Conservation (phyloP, 2,888 invertebrate genomes). For the Dyspetes luteomarginatus region DNA sequence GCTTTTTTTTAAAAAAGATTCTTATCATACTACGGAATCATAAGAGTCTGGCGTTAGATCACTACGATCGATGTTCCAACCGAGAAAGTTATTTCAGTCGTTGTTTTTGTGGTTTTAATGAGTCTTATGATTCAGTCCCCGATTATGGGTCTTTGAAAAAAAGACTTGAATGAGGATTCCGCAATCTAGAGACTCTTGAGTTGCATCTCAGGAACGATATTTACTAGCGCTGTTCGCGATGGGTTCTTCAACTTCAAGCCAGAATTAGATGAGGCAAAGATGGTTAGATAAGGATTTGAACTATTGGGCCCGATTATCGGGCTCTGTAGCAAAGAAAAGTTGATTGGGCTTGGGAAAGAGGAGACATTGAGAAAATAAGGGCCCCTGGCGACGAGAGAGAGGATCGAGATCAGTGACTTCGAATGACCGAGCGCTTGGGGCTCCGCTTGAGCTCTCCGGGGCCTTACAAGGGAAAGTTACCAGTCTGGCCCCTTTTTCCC, state of each 20-base stretch:
- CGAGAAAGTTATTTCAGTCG: not conserved
- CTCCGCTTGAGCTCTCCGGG: constrained; percentile 54
- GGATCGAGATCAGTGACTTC: constrained; percentile 66
- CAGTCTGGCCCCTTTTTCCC: constrained; percentile 66
- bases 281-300: not conserved
- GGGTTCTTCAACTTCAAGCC: not conserved
- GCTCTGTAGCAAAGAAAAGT: not conserved
- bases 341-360: not conserved
- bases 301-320: constrained; percentile 13
- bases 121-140: constrained; percentile 14
- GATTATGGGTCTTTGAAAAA: not conserved
- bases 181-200: not conserved
- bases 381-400: constrained; percentile 36
- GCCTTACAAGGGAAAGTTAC: constrained; percentile 67
- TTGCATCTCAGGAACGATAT: not conserved
- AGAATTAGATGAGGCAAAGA: not conserved
- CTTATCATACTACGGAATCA: constrained; percentile 18
- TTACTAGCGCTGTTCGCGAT: no score
- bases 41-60: constrained; percentile 14
- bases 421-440: constrained; percentile 62
- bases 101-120: not conserved
- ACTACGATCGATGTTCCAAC: constrained; percentile 7
- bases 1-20: not conserved
- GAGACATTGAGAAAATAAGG: constrained; percentile 45
- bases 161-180: not conserved